Evolutionary conservation across 2,797 vertebrate genomes (phyloP).

Genomic region (Melopsittacus undulatus): DNA sequence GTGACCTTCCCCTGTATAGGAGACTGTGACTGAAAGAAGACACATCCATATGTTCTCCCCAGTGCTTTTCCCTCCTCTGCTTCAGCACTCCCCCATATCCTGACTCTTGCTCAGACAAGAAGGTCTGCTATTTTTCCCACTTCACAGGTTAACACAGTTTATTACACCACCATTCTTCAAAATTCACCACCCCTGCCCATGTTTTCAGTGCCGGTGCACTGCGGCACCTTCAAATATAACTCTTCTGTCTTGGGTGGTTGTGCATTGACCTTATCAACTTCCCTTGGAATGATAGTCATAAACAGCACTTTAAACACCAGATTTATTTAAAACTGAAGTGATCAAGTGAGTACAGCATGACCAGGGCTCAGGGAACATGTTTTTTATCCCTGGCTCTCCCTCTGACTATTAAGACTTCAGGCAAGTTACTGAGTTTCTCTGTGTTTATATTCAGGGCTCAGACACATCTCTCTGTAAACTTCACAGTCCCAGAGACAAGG

Average conservation of each 20-base stretch:
- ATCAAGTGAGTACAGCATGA: neutral
- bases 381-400: neutral
- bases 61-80: conserved; percentile 1
- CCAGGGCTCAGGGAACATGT: neutral
- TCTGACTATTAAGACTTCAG: neutral
- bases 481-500: neutral
- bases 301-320: conserved; percentile 41
- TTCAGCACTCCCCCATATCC: neutral
- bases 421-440: neutral
- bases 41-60: neutral
- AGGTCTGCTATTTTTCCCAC: neutral
- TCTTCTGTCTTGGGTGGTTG: conserved; percentile 27
- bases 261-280: conserved; percentile 56
- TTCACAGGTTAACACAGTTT: neutral
- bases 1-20: neutral
- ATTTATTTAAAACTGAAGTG: conserved; percentile 26
- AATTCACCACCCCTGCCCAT: neutral
- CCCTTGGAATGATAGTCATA: neutral
- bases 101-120: neutral
- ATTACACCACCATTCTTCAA: neutral
- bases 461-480: neutral
- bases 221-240: neutral
- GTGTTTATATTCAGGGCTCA: neutral
- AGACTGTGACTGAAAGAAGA: neutral
- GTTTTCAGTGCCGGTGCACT: neutral